Percentiles rank a stretch among this genome's conserved stretches.
Conservation (phyloP, 2,113 vertebrate species). For the Camelus dromedarius region DNA sequence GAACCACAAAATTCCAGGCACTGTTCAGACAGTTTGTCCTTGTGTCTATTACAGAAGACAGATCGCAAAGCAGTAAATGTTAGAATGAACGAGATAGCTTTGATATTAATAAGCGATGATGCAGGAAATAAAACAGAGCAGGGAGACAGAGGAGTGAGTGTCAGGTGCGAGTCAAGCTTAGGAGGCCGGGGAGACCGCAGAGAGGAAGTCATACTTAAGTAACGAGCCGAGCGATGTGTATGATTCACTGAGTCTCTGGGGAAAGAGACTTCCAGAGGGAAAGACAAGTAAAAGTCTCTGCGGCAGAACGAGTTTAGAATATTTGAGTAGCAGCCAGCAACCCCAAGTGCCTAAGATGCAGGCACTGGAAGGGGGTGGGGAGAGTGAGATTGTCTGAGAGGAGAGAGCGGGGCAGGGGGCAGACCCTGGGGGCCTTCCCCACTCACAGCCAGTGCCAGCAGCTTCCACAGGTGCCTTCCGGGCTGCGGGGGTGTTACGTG, state of each 20-base stretch:
- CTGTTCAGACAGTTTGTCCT: neutral
- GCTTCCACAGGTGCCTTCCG: neutral
- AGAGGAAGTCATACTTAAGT: neutral
- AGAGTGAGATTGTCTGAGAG: neutral
- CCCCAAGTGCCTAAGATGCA: neutral
- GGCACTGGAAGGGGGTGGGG: neutral
- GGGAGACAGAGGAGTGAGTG: neutral
- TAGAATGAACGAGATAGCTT: neutral
- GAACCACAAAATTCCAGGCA: neutral
- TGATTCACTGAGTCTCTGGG: neutral
- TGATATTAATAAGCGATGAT: neutral
- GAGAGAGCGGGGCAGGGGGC: neutral
- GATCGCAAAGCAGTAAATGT: neutral
- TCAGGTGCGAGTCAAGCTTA: neutral
- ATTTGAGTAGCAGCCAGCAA: neutral
- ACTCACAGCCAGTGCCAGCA: neutral
- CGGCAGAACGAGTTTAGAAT: neutral
- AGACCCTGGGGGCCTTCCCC: neutral
- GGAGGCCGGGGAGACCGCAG: neutral
- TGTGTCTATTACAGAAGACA: neutral
- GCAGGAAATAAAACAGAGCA: neutral
- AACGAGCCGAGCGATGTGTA: neutral
- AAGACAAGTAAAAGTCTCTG: neutral
- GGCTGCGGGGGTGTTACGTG: neutral
- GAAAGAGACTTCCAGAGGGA: neutral